phyloP scores from a whole-genome alignment of 37 sponge, comb jelly and placozoan species.

The Oopsacas minuta region DNA sequence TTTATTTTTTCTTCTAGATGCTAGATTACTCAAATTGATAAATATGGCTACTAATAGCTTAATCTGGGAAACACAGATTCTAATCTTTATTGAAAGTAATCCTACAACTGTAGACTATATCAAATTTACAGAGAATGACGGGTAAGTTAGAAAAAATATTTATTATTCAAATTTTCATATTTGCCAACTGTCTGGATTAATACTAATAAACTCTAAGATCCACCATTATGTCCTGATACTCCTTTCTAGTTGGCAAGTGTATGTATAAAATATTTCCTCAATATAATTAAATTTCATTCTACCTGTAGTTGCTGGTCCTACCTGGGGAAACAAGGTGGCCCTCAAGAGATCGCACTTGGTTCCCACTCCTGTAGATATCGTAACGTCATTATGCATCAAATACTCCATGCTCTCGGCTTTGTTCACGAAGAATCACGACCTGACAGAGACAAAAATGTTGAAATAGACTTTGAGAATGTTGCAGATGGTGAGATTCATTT shows the following conservation, averaged over 20 bases:
- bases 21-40: neutral
- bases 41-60: neutral
- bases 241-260: too few species aligned
- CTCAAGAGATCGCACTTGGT: neutral
- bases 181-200: too few species aligned
- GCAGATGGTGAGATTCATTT: neutral
- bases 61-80: neutral
- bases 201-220: too few species aligned
- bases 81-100: neutral
- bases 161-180: too few species aligned
- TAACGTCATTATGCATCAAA: neutral
- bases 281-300: neutral
- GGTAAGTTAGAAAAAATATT: too few species aligned
- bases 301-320: neutral
- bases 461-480: neutral
- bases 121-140: neutral
- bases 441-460: neutral
- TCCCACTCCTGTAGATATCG: neutral
- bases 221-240: too few species aligned
- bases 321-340: neutral
- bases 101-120: neutral
- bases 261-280: too few species aligned
- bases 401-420: neutral
- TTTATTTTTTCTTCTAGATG: neutral
- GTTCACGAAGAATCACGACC: neutral